Conservation (phyloP, 2,888 invertebrate species). For the Scotopteryx bipunctaria region DNA sequence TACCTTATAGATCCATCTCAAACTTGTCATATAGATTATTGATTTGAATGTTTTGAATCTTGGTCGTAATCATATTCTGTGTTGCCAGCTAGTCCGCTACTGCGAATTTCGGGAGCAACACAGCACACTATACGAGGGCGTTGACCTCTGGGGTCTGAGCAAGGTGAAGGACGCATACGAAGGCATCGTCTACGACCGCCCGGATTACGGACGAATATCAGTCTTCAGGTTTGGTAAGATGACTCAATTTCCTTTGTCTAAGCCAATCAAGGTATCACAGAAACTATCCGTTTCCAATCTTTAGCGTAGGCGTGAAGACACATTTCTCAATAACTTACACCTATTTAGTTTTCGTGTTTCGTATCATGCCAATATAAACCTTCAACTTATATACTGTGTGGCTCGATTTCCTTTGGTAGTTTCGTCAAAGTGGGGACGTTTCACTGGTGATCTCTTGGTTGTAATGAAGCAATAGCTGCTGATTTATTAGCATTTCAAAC, state of each 20-base stretch:
- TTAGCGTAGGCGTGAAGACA: not conserved
- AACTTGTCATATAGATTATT: too few relatives aligned
- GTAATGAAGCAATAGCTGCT: not conserved
- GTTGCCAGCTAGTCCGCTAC: conserved; percentile 66
- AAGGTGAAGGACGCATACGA: conserved; percentile 62
- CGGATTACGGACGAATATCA: conserved; percentile 64
- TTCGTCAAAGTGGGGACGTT: not conserved
- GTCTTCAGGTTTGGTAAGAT: conserved; percentile 67
- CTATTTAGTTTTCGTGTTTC: not conserved
- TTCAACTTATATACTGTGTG: not conserved
- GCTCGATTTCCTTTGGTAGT: not conserved
- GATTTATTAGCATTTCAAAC: conserved; percentile 3
- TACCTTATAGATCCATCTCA: too few relatives aligned
- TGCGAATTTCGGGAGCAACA: conserved; percentile 64
- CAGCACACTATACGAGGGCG: conserved; percentile 60
- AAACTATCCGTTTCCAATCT: not conserved
- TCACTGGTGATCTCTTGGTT: not conserved
- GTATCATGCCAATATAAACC: not conserved
- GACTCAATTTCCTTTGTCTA: not conserved
- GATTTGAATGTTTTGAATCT: too few relatives aligned
- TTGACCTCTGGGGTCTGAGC: conserved; percentile 66
- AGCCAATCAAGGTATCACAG: not conserved
- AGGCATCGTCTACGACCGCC: conserved; percentile 62
- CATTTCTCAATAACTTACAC: too few relatives aligned
- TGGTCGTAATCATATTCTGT: not conserved